These are phyloP conservation scores for Mycalesis mineus DNA, from an alignment of 2,888 invertebrate genomes.

Conservation along the genomic window DNA sequence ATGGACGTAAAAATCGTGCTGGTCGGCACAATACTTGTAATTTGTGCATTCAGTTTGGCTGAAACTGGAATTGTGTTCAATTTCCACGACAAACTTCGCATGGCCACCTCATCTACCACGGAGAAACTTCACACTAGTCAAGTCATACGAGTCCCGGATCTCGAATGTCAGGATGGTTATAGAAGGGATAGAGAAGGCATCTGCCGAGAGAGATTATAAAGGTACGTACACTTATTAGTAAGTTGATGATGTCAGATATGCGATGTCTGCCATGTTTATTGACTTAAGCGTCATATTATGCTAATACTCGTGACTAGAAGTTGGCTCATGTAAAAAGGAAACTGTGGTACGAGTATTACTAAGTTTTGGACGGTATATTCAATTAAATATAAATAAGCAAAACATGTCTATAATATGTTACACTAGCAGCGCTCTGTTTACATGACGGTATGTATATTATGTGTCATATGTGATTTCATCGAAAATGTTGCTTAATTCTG, in stretches of 20 bases:
- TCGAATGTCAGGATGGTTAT: constrained; percentile 46
- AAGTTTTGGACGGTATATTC: too few species aligned
- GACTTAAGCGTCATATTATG: background rate
- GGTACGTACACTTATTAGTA: constrained; percentile 27
- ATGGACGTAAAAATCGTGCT: constrained; percentile 54
- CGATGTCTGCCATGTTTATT: background rate
- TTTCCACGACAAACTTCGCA: constrained; percentile 47
- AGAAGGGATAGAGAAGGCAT: constrained; percentile 46
- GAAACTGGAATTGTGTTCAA: constrained; percentile 43
- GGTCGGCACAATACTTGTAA: constrained; percentile 36
- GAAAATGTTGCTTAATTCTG: too few species aligned
- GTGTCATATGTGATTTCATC: too few species aligned
- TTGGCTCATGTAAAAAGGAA: background rate
- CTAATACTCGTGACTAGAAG: background rate
- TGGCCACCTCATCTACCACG: constrained; percentile 36
- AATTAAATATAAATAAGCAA: too few species aligned
- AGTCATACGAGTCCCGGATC: constrained; percentile 56
- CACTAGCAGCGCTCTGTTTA: too few species aligned
- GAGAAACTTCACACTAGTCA: constrained; percentile 41
- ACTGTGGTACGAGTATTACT: too few species aligned
- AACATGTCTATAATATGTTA: too few species aligned
- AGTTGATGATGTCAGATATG: background rate
- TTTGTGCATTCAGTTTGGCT: constrained; percentile 33
- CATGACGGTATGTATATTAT: too few species aligned
- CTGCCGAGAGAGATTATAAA: constrained; percentile 50